These are phyloP conservation scores for Julus scanicus DNA, from an alignment of 2,888 invertebrate species.

Conservation along the genomic window DNA sequence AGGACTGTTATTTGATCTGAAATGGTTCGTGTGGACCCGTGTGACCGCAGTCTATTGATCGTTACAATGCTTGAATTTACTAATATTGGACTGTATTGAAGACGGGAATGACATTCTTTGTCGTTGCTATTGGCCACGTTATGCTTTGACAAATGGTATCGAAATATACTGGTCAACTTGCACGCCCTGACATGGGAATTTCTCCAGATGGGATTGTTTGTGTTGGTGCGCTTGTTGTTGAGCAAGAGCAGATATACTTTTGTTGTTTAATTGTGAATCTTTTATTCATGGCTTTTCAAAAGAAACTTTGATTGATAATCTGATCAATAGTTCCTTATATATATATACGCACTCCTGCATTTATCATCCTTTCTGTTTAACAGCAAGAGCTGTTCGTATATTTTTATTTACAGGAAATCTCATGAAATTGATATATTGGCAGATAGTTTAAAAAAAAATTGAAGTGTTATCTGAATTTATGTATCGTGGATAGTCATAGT, in stretches of 20 bases:
- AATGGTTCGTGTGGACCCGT: slow-evolving; percentile 43
- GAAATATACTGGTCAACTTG: background rate
- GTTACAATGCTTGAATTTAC: slow-evolving; percentile 44
- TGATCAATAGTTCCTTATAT: background rate
- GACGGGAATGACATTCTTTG: slow-evolving; percentile 4
- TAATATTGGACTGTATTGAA: slow-evolving; percentile 43
- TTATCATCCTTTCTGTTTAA: background rate
- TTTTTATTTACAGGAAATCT: background rate
- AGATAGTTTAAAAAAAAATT: background rate
- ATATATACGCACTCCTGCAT: background rate
- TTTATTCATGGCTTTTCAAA: slow-evolving; percentile 14
- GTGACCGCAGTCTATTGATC: slow-evolving; percentile 47
- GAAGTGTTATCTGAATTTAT: background rate
- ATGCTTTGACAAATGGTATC: slow-evolving; percentile 35
- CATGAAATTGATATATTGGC: background rate
- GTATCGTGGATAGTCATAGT: background rate
- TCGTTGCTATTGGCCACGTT: slow-evolving; percentile 47
- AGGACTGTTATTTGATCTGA: slow-evolving; percentile 47
- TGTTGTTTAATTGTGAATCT: slow-evolving; percentile 14
- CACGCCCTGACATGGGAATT: slow-evolving; percentile 17
- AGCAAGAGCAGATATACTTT: background rate
- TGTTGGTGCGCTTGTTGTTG: background rate
- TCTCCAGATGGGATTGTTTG: slow-evolving; percentile 40
- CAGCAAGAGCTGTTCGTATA: background rate
- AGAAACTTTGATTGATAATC: slow-evolving; percentile 30